Percentiles rank a stretch among this genome's conserved stretches.
These are phyloP conservation scores for Pelochelys cantorii DNA, from an alignment of 2,797 vertebrate species.

Conservation along the genomic window DNA sequence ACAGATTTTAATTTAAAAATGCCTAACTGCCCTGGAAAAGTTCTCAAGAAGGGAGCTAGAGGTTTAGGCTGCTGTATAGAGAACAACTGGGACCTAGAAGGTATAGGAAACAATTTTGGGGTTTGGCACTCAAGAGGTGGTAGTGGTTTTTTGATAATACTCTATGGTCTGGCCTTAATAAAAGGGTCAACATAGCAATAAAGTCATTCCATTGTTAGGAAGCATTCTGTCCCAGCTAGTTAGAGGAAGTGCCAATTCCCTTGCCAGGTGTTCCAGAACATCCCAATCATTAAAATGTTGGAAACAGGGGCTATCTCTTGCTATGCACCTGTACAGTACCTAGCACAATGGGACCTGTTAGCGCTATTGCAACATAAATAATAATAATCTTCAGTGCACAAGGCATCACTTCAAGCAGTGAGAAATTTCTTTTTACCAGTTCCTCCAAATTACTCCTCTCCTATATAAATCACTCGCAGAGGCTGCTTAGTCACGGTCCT, in stretches of 20 bases:
- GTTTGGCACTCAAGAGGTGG: neutral
- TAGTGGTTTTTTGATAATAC: neutral
- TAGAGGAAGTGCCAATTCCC: too few relatives aligned
- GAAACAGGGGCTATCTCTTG: neutral
- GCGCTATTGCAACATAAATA: neutral
- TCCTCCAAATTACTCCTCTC: neutral
- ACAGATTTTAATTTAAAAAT: neutral
- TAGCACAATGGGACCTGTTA: neutral
- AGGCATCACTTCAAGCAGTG: neutral
- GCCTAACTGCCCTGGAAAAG: neutral
- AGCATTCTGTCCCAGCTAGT: neutral
- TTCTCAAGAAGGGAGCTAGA: neutral
- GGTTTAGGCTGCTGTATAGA: neutral
- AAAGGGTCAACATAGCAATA: neutral
- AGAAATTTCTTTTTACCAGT: neutral
- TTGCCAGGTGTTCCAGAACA: neutral
- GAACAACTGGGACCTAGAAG: neutral
- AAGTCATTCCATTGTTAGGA: neutral
- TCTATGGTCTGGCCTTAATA: neutral
- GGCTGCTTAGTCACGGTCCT: neutral
- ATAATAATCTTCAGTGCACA: neutral
- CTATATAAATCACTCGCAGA: neutral
- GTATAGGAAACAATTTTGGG: neutral
- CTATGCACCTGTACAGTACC: neutral
- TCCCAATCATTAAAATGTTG: neutral